Conservation (phyloP, 2,888 invertebrate species). For the Epirrita christyi region DNA sequence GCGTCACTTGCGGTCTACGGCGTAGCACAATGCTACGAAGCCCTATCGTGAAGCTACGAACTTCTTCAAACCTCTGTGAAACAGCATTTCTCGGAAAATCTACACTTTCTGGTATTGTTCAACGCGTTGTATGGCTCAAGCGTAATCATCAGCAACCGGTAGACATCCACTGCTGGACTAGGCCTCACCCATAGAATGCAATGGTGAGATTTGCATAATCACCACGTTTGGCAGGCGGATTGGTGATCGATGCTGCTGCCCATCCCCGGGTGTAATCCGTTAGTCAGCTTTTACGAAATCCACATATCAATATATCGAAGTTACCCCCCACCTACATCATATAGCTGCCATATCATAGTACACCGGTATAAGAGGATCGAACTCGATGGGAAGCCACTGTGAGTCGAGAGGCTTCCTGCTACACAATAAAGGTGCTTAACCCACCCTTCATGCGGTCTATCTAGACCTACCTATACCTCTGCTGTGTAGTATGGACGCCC, state of each 20-base stretch:
- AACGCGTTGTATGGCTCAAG: background rate
- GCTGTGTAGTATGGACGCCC: background rate
- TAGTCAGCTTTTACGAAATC: too few species aligned
- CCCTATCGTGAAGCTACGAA: conserved; percentile 34
- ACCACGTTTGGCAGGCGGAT: too few species aligned
- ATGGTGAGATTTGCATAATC: too few species aligned
- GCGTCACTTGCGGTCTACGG: conserved; percentile 36
- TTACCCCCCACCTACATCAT: background rate
- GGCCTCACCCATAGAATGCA: too few species aligned
- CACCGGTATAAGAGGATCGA: conserved; percentile 27
- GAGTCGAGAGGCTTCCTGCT: conserved; percentile 35
- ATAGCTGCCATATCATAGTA: background rate
- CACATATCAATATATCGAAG: background rate
- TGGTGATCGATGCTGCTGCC: too few species aligned
- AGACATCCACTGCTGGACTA: too few species aligned
- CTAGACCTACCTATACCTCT: background rate
- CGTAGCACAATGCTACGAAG: conserved; percentile 52
- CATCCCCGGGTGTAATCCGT: too few species aligned
- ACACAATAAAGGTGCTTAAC: conserved; percentile 44
- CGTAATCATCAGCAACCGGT: background rate
- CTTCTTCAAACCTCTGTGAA: conserved; percentile 8
- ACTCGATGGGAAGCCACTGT: conserved; percentile 35
- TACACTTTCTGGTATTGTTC: background rate
- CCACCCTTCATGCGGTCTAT: conserved; percentile 13
- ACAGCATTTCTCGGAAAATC: background rate